Conservation (phyloP, 2,888 invertebrate species). For the Uropetala carovei region DNA sequence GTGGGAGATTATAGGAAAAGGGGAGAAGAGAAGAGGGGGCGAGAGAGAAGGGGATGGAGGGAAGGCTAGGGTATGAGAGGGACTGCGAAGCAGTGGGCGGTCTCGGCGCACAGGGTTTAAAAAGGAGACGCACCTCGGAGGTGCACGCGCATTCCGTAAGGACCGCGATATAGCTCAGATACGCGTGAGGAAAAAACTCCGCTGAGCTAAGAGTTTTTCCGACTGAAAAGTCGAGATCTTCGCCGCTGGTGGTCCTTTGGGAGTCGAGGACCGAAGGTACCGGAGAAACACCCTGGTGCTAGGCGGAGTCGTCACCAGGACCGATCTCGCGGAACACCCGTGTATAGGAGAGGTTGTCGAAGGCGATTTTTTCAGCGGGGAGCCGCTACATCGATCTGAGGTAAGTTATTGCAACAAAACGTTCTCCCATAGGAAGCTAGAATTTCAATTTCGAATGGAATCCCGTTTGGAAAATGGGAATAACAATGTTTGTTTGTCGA, state of each 20-base stretch:
- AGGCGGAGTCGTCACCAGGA: too few relatives aligned
- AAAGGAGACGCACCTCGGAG: conserved; percentile 49
- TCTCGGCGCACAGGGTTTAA: conserved; percentile 41
- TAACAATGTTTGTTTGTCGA: too few relatives aligned
- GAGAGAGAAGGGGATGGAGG: neutral
- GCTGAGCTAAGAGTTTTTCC: neutral
- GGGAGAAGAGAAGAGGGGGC: neutral
- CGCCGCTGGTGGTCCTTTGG: neutral
- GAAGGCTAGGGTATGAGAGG: neutral
- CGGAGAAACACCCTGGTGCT: too few relatives aligned
- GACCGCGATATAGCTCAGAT: conserved; percentile 25
- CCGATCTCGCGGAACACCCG: too few relatives aligned
- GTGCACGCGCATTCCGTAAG: conserved; percentile 49
- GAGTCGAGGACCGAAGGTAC: too few relatives aligned
- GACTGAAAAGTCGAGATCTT: neutral
- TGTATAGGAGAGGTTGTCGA: too few relatives aligned
- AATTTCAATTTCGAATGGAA: too few relatives aligned
- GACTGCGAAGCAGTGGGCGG: neutral
- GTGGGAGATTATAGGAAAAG: neutral
- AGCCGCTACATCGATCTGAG: too few relatives aligned
- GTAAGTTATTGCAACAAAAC: too few relatives aligned
- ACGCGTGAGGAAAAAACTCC: neutral
- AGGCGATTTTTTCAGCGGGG: too few relatives aligned
- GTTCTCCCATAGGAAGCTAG: too few relatives aligned
- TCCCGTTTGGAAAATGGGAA: too few relatives aligned